Conservation (phyloP, 2,113 vertebrate genomes). For the Lipotes vexillifer region DNA sequence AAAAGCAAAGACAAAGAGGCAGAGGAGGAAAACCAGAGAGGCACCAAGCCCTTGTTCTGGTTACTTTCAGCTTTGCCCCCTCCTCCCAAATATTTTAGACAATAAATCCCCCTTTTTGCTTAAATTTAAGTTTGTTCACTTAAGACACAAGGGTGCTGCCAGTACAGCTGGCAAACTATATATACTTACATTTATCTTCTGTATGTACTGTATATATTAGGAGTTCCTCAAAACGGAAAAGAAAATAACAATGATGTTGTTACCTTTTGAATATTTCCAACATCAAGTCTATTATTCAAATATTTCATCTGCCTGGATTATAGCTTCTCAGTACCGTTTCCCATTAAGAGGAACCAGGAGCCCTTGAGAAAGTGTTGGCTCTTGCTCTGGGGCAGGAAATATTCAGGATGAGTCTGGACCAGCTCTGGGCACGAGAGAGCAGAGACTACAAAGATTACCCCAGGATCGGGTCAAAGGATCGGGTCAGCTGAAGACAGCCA, state of each 20-base stretch:
- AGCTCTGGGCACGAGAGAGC: background rate
- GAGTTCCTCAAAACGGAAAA: background rate
- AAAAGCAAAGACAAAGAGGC: background rate
- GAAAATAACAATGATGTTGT: background rate
- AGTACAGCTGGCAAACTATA: background rate
- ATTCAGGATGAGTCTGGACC: background rate
- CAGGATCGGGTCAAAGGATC: background rate
- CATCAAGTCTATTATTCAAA: background rate
- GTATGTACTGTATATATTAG: background rate
- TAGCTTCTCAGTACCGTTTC: background rate
- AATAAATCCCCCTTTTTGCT: background rate
- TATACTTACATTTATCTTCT: background rate
- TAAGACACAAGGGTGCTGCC: background rate
- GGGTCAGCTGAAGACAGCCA: background rate
- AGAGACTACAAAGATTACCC: too few relatives aligned
- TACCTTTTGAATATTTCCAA: background rate
- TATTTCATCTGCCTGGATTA: background rate
- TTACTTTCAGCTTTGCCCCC: too few relatives aligned
- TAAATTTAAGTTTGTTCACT: background rate
- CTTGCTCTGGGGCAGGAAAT: background rate
- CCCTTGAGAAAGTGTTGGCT: background rate
- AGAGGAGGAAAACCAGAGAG: background rate
- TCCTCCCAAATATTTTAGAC: background rate
- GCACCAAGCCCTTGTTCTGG: too few relatives aligned
- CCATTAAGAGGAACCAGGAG: background rate